Base-by-base conservation (phyloP, 2,113 vertebrate species). In the Tauraco erythrolophus region DNA sequence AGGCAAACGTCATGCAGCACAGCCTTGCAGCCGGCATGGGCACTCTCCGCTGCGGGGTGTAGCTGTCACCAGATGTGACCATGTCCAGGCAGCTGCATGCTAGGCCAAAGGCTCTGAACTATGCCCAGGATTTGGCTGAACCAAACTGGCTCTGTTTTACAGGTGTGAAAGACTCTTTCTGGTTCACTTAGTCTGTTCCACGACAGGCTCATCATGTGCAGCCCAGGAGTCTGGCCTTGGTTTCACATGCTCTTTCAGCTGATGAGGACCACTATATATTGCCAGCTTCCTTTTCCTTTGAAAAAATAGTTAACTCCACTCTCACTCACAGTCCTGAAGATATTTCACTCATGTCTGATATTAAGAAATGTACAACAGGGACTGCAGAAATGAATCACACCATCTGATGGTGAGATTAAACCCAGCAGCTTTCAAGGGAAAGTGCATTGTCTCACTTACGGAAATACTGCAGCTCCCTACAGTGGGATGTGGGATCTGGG, bases 261-360 rank as follows among this genome's bases (percentile, higher is more conserved):
- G 65, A 72, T 54, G 81, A 72, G 88, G 84, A 64, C 37, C 66
- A 62, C 45, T 72, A 4, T 25, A 1, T 77, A 56, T 88, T 93
- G 85, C 37, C 46, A 88, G 46, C 50, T 83, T n/a, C 39, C 71
- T 92, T 92, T 70, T 83, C 50, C 41, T 77, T 94, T 72, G 68
- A 89, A 97, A 94, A 95, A 94, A 75, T 41, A 96, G 86, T 92
- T 92, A 83, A 84, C 56, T 94, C 58, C 35, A 86, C 68, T 92
- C 78, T 76, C 78, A 53, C 61, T 84, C 39, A 13, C 15, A 80
- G 84, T 96, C 76, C 77, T 85, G 85, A 94, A 97, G 75, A 93
- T 89, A 96, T 94, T 94, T 95, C 84, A 71, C 85, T 94, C 31
- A 17, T 89, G 72, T 85, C 84, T 92, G 77, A 91, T 95, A 96